phyloP scores from a whole-genome alignment of 2,113 vertebrate genomes.

The Dendrocopos noguchii region DNA sequence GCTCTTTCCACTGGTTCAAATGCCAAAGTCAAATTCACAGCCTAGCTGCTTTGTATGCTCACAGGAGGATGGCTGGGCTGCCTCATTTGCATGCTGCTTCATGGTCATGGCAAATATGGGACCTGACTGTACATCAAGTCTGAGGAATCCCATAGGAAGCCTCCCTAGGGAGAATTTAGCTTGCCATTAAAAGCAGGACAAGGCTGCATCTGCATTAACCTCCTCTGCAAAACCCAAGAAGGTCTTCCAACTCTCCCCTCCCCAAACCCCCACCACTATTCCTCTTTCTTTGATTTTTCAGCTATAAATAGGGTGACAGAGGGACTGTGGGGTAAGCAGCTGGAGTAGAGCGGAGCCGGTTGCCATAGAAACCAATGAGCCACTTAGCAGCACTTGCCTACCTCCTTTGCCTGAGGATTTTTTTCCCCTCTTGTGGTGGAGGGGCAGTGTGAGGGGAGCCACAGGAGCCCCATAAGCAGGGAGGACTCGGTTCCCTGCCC shows the following conservation, averaged over 20 bases:
- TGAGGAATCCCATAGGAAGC: conserved; percentile 20
- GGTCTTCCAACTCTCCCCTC: conserved; percentile 13
- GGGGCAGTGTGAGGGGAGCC: neutral
- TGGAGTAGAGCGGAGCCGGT: conserved; percentile 79
- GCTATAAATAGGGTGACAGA: conserved; percentile 87
- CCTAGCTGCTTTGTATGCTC: neutral
- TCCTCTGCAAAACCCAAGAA: neutral
- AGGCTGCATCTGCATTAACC: conserved; percentile 38
- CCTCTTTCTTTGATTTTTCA: conserved; percentile 78
- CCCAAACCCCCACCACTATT: conserved; percentile 42
- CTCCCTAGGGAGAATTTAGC: neutral
- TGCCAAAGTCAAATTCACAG: neutral
- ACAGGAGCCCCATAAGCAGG: neutral
- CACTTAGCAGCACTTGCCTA: conserved; percentile 80
- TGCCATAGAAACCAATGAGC: conserved; percentile 83
- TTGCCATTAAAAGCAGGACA: conserved; percentile 56
- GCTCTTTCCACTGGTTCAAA: neutral
- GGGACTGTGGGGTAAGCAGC: conserved; percentile 85
- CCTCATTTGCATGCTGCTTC: neutral
- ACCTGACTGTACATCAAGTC: neutral
- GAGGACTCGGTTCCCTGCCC: neutral
- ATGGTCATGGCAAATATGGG: neutral
- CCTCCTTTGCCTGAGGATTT: conserved; percentile 74
- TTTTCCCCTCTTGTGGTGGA: conserved; percentile 50
- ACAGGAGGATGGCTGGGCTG: neutral